Evolutionary conservation across 2,797 vertebrate species (phyloP).

Genomic region (Nannoperca obscura): DNA sequence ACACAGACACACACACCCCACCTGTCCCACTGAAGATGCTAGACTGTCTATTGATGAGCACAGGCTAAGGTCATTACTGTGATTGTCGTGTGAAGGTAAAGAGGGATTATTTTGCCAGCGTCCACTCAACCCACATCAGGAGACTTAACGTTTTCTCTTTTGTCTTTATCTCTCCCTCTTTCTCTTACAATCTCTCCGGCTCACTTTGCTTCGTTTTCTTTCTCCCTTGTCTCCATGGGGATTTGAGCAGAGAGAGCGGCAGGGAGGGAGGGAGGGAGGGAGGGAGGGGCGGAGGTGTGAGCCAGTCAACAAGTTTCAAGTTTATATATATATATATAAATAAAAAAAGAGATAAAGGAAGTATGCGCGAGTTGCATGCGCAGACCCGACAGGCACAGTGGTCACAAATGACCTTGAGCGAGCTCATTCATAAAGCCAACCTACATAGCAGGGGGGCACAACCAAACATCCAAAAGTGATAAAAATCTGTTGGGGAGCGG

Average conservation of each 20-base stretch:
- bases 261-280: not conserved
- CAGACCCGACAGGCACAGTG: conserved; percentile 53
- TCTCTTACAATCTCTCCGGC: conserved; percentile 41
- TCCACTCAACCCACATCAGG: conserved; percentile 61
- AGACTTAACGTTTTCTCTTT: conserved; percentile 50
- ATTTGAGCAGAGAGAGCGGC: conserved; percentile 53
- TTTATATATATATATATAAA: conserved; percentile 5
- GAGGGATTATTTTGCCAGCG: conserved; percentile 66
- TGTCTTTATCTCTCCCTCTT: conserved; percentile 49
- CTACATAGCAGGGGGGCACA: conserved; percentile 43
- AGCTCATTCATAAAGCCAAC: conserved; percentile 69
- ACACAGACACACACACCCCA: conserved; percentile 30
- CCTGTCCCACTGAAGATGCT: conserved; percentile 36
- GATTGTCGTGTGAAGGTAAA: conserved; percentile 64
- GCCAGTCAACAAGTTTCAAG: conserved; percentile 63
- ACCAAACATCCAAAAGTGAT: conserved; percentile 66
- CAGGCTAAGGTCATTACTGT: conserved; percentile 62
- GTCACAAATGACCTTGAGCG: conserved; percentile 76
- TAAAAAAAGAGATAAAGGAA: conserved; percentile 62
- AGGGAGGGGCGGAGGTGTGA: conserved; percentile 22
- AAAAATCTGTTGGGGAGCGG: conserved; percentile 65
- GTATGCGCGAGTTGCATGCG: conserved; percentile 52
- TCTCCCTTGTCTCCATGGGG: conserved; percentile 66
- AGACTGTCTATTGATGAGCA: conserved; percentile 48
- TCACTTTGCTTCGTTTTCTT: conserved; percentile 49